These are phyloP conservation scores for Zaprionus africanus DNA, from an alignment of 1,140 invertebrate genomes.

Conservation along the genomic window DNA sequence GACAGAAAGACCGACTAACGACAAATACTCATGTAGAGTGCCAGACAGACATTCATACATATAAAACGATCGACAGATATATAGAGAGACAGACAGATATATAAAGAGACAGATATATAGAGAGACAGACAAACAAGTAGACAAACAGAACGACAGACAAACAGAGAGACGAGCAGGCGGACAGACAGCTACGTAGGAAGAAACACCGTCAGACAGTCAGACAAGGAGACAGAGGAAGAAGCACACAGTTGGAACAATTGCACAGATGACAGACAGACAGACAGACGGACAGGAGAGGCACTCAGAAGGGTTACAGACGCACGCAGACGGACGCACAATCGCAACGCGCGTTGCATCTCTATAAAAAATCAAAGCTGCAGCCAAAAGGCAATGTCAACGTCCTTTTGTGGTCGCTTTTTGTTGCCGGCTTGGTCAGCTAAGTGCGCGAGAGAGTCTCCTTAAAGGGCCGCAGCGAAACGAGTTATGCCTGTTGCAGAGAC, in stretches of 20 bases:
- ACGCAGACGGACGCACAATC: background rate
- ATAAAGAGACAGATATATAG: background rate
- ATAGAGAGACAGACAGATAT: background rate
- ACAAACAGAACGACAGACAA: background rate
- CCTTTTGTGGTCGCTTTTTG: constrained; percentile 50
- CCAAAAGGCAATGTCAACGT: constrained; percentile 64
- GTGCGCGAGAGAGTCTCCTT: background rate
- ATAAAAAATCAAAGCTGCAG: constrained; percentile 44
- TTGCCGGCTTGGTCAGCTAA: background rate
- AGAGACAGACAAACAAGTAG: background rate
- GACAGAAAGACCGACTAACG: too few species aligned
- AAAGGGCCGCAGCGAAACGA: constrained; percentile 32
- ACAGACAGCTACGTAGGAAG: background rate
- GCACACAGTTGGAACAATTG: background rate
- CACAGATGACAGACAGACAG: background rate
- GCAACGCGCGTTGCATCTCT: background rate
- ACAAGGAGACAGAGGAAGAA: background rate
- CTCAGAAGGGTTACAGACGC: accelerated
- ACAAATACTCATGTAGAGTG: too few species aligned
- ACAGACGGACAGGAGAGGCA: background rate
- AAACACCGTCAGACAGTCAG: background rate
- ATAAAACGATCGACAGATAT: too few species aligned
- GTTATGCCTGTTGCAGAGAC: constrained; percentile 7
- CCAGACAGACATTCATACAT: too few species aligned
- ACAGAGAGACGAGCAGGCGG: background rate